Percentiles rank a stretch among this genome's conserved stretches.
Evolutionary conservation across 2,888 invertebrate genomes (phyloP).

Genomic region (Perizoma flavofasciatum): DNA sequence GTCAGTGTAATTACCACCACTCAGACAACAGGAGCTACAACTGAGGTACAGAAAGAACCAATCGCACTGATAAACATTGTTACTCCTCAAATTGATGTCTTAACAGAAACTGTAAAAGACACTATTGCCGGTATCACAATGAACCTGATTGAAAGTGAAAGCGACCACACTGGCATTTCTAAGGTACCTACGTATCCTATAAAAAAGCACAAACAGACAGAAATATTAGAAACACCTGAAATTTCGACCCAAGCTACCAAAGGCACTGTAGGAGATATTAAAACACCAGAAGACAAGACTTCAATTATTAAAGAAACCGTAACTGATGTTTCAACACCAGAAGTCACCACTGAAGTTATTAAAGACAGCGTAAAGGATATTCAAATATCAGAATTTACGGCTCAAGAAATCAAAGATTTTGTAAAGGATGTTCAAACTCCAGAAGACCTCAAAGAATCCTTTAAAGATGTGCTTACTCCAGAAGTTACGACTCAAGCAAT

Average conservation of each 20-base stretch:
- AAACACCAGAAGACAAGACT: neutral
- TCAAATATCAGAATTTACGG: neutral
- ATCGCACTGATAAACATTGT: no score
- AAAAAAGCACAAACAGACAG: constrained; percentile 12
- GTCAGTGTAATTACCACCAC: neutral
- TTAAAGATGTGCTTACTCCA: neutral
- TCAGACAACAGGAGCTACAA: constrained; percentile 8
- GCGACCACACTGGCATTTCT: constrained; percentile 44
- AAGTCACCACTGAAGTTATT: neutral
- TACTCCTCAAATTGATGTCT: constrained; percentile 1
- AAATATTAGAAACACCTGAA: constrained; percentile 4
- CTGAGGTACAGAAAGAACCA: no score
- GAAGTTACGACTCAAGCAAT: neutral
- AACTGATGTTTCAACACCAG: neutral
- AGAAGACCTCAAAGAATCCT: neutral
- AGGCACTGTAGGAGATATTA: constrained; percentile 3
- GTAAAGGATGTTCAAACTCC: constrained; percentile 2
- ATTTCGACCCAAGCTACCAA: constrained; percentile 1
- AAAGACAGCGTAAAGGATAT: neutral
- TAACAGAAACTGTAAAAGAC: constrained; percentile 32
- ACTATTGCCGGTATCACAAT: constrained; percentile 45
- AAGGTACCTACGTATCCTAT: constrained; percentile 34
- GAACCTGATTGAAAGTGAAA: constrained; percentile 52
- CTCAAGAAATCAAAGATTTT: constrained; percentile 4
- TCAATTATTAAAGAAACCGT: neutral